Evolutionary conservation across 2,113 vertebrate species (phyloP).

Genomic region (Sminthopsis crassicaudata): DNA sequence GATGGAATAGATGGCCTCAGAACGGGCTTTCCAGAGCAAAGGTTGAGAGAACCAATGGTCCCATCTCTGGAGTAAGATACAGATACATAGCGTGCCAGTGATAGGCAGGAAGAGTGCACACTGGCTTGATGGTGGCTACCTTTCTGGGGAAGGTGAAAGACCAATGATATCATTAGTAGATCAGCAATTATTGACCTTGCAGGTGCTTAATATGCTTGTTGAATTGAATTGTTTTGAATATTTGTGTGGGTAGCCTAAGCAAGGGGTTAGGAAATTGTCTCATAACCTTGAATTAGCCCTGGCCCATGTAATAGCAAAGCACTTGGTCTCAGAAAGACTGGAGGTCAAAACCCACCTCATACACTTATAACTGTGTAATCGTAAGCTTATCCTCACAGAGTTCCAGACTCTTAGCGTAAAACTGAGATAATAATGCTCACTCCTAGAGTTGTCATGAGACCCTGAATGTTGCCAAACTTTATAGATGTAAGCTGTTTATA

Average conservation of each 20-base stretch:
- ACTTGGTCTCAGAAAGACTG: neutral
- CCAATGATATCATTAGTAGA: neutral
- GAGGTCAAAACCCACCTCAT: neutral
- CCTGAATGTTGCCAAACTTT: neutral
- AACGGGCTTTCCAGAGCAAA: neutral
- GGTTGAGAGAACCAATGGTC: neutral
- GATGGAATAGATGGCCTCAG: neutral
- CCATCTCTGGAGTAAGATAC: neutral
- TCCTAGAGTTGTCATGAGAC: neutral
- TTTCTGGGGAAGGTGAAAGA: neutral
- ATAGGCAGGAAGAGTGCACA: neutral
- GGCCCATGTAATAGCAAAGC: neutral
- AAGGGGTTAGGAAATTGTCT: neutral
- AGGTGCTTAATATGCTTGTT: neutral
- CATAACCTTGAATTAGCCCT: neutral
- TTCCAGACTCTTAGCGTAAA: neutral
- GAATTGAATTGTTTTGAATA: neutral
- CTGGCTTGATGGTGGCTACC: neutral
- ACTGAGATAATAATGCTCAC: neutral
- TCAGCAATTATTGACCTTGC: neutral
- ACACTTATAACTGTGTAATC: neutral
- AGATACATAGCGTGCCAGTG: neutral
- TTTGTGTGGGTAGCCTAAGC: neutral
- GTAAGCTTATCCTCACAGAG: neutral
- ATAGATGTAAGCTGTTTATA: neutral